Conservation (phyloP, 1,140 invertebrate genomes). For the Diorhabda carinulata region DNA sequence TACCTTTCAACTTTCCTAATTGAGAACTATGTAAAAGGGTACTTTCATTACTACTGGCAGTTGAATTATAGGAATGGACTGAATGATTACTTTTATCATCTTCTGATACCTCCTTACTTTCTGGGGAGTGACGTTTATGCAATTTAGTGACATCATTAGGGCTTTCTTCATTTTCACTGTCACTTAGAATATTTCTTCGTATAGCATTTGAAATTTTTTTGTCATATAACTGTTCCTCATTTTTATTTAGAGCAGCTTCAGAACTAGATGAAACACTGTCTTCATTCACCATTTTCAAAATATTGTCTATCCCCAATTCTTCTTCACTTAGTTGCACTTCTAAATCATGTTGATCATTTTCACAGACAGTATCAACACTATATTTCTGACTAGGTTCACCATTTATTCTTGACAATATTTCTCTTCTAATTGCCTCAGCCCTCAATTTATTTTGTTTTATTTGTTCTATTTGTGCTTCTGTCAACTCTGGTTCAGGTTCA, state of each 20-base stretch:
- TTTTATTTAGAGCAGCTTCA: no score
- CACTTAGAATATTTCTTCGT: not conserved
- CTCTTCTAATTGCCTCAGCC: constrained; percentile 35
- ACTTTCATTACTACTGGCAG: not conserved
- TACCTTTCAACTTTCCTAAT: not conserved
- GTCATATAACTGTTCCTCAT: not conserved
- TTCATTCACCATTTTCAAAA: constrained; percentile 12
- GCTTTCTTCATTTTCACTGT: not conserved
- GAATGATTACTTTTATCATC: not conserved
- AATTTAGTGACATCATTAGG: no score
- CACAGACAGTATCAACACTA: not conserved
- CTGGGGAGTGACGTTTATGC: no score
- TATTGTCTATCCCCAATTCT: constrained; percentile 9
- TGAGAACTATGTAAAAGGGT: not conserved
- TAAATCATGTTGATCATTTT: constrained; percentile 2
- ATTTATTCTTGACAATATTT: constrained; percentile 31
- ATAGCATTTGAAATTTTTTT: constrained; percentile 1
- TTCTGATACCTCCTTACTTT: not conserved
- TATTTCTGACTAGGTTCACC: not conserved
- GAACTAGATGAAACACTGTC: not conserved
- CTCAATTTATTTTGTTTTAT: constrained; percentile 40
- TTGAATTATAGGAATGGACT: not conserved
- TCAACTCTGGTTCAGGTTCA: constrained; percentile 25
- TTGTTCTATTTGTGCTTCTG: constrained; percentile 40
- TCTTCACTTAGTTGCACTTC: constrained; percentile 7